Conservation (phyloP, 1,140 invertebrate genomes). For the Acarapis woodi region DNA sequence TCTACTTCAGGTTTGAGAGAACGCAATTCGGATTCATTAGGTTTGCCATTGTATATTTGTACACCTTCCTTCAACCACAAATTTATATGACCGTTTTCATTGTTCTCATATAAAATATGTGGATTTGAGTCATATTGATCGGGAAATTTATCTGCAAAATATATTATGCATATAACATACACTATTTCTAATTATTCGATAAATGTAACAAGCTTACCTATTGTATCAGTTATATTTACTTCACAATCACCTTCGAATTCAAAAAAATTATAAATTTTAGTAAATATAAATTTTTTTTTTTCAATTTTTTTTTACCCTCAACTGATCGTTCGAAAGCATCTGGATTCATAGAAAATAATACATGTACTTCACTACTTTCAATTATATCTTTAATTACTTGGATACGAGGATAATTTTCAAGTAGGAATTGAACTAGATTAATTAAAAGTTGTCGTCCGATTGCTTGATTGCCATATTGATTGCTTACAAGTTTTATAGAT, state of each 20-base stretch:
- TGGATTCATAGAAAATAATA: constrained; percentile 74
- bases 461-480: constrained; percentile 94
- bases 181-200: no score
- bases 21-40: constrained; percentile 1
- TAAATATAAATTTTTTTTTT: no score
- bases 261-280: no score
- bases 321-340: constrained; percentile 56
- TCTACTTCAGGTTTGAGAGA: constrained; percentile 66
- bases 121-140: constrained; percentile 49
- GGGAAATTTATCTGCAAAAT: constrained; percentile 40
- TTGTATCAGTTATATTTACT: no score
- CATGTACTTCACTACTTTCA: constrained; percentile 50
- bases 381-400: constrained; percentile 36
- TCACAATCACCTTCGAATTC: no score
- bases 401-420: constrained; percentile 23
- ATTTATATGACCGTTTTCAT: constrained; percentile 12
- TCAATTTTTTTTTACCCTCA: no score
- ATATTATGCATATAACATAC: constrained; percentile 27
- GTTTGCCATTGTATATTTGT: constrained; percentile 13
- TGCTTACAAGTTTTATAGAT: constrained; percentile 82
- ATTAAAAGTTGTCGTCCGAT: constrained; percentile 65
- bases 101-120: constrained; percentile 33
- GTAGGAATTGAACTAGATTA: constrained; percentile 48
- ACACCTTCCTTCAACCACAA: no score
- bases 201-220: no score